Evolutionary conservation across 1,140 invertebrate genomes (phyloP), one percentile per base, ranked within the genome.

Genomic region (Anagrus nilaparvatae): DNA sequence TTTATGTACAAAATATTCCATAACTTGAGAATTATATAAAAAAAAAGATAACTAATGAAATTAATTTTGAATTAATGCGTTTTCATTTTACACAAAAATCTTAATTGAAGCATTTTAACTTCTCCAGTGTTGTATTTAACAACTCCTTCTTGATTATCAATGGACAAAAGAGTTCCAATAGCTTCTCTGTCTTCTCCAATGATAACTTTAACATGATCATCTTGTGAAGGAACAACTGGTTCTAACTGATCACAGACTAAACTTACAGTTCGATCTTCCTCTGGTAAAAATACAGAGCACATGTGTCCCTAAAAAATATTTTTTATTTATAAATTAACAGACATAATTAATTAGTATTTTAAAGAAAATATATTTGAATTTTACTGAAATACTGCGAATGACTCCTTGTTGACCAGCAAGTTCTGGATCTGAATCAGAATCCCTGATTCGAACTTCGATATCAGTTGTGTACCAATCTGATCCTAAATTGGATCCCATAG

Each of bases 401-500:
- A 88, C 75, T 18, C 92, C 94, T 34, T 79, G 82, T 63, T 96
- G 87, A 4, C 86, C 85, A 43, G 82, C 81, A 8, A 97, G 69
- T 42, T 83, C 82, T 10, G 74, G 70, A 65, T 97, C 89, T 37
- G 84, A 80, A 56, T 90, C 82, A 1, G 79, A 79, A 35, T 84
- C 82, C 44, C 81, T 79, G 50, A 98, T 86, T 19, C 82, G 71
- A 8, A 82, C 78, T 61, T 90, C 87, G 54, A 98, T 86, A 49
- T 97, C 92, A 1, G 87, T 82, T 5, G 89, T 88, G 50, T 87
- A 84, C 95, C 95, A 98, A 54, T 97, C 77, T 4, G 72, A 72
- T 50, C 70, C 69, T 6, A 72, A 23, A 27, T 31, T 16, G 41
- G 40, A n/a, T 13, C 50, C 50, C 25, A 51, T 43, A 1, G 75